These are phyloP conservation scores for Hypsibius dujardini DNA, from an alignment of 1,140 invertebrate species.

Conservation along the genomic window DNA sequence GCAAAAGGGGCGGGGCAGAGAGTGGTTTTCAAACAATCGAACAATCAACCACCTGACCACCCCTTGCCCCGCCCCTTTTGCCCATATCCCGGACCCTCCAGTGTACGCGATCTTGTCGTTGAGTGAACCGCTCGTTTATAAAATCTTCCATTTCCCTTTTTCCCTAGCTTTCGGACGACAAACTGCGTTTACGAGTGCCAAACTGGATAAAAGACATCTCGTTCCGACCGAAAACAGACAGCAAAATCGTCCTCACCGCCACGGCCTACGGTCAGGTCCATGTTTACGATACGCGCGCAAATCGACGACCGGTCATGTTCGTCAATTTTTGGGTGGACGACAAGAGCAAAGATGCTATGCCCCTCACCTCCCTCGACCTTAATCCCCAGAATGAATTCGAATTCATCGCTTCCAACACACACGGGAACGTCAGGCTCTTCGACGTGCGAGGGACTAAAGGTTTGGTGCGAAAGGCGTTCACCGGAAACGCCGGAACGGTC, in stretches of 20 bases:
- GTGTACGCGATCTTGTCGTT: not conserved
- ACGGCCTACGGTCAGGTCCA: not conserved
- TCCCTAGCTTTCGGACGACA: constrained; percentile 7
- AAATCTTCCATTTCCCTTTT: not conserved
- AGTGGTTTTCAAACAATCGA: too few species aligned
- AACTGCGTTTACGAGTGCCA: not conserved
- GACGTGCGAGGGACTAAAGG: constrained; percentile 2
- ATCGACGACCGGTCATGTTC: not conserved
- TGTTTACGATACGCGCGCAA: not conserved
- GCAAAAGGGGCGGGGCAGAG: too few species aligned
- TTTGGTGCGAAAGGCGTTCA: not conserved
- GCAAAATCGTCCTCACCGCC: not conserved
- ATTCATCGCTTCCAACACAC: not conserved
- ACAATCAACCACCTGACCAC: too few species aligned
- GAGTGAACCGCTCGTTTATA: not conserved
- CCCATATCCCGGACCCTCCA: not conserved
- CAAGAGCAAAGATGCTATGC: too few species aligned
- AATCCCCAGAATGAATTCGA: not conserved
- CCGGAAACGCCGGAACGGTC: not conserved
- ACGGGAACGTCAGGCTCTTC: not conserved
- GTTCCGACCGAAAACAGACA: not conserved
- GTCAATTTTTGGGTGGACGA: not conserved
- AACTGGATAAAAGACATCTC: not conserved
- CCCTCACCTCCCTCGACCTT: constrained; percentile 3
- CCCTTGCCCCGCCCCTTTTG: too few species aligned